Percentiles rank a stretch among this genome's conserved stretches.
phyloP scores from a whole-genome alignment of 2,797 vertebrate species.

The Tolypeutes matacus region DNA sequence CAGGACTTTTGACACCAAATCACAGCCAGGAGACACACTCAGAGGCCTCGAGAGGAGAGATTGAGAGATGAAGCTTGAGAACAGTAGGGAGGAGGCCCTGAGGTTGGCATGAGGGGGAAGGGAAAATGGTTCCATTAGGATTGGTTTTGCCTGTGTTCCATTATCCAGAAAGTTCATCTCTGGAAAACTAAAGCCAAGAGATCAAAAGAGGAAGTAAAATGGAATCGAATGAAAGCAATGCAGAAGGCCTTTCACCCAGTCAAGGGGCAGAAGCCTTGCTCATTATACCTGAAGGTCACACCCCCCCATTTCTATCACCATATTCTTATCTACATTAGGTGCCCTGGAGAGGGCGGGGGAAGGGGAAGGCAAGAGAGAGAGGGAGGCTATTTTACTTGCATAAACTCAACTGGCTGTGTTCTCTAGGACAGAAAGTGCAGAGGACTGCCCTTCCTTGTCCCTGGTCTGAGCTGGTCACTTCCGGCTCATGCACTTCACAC shows the following conservation, averaged over 20 bases:
- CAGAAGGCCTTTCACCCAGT: slow-evolving; percentile 59
- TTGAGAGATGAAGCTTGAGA: neutral
- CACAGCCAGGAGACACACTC: neutral
- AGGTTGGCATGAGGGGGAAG: neutral
- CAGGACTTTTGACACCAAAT: neutral
- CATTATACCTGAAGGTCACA: slow-evolving; percentile 38
- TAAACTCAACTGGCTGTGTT: slow-evolving; percentile 68
- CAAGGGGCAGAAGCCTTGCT: slow-evolving; percentile 27
- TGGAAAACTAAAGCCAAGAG: slow-evolving; percentile 58
- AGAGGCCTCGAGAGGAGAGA: neutral
- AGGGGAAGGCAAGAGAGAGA: neutral
- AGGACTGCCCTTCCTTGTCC: slow-evolving; percentile 73
- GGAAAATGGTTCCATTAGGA: neutral
- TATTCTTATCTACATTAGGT: slow-evolving; percentile 60
- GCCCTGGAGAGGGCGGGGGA: neutral
- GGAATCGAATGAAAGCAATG: slow-evolving; percentile 61
- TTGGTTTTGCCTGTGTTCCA: neutral
- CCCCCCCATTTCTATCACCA: slow-evolving; percentile 64
- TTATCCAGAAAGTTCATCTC: slow-evolving; percentile 46
- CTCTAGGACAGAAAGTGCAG: slow-evolving; percentile 82
- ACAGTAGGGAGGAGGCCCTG: neutral
- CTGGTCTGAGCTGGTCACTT: slow-evolving; percentile 74
- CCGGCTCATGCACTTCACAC: slow-evolving; percentile 82
- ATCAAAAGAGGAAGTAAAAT: slow-evolving; percentile 60
- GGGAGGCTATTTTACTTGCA: slow-evolving; percentile 73